Conservation (phyloP, 2,797 vertebrate genomes). For the Phyllotis vaccarum region DNA sequence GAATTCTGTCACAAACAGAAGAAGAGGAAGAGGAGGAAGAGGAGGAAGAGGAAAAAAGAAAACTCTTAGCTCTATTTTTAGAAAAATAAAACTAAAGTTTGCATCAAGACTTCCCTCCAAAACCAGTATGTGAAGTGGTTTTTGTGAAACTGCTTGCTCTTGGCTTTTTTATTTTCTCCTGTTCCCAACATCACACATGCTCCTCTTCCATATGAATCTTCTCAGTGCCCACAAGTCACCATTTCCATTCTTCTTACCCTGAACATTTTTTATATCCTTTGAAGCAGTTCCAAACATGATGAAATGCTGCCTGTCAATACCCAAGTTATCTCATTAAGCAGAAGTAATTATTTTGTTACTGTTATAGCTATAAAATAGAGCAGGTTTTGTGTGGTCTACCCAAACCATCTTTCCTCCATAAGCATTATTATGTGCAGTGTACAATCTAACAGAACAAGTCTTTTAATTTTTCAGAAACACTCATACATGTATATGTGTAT, state of each 20-base stretch:
- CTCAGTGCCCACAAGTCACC: background rate
- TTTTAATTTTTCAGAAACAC: background rate
- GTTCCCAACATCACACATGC: background rate
- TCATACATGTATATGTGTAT: background rate
- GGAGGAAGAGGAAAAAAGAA: background rate
- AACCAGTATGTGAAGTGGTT: rapidly evolving
- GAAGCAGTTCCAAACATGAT: background rate
- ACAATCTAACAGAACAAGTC: background rate
- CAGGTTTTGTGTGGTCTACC: background rate
- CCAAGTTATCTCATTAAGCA: background rate
- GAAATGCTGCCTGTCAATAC: background rate
- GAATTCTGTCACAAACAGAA: background rate
- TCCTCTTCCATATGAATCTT: background rate
- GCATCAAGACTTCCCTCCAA: background rate
- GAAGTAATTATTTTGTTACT: background rate
- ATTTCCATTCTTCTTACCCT: background rate
- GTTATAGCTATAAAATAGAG: background rate
- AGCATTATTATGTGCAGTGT: background rate
- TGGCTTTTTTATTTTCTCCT: background rate
- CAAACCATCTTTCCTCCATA: background rate
- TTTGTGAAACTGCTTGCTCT: background rate
- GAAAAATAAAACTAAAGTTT: background rate
- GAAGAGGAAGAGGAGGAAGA: no score
- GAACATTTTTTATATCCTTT: background rate
- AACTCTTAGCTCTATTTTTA: background rate